Evolutionary conservation across 2,888 invertebrate species (phyloP), one percentile per base, ranked within the genome.

Genomic region (Pterostichus madidus): DNA sequence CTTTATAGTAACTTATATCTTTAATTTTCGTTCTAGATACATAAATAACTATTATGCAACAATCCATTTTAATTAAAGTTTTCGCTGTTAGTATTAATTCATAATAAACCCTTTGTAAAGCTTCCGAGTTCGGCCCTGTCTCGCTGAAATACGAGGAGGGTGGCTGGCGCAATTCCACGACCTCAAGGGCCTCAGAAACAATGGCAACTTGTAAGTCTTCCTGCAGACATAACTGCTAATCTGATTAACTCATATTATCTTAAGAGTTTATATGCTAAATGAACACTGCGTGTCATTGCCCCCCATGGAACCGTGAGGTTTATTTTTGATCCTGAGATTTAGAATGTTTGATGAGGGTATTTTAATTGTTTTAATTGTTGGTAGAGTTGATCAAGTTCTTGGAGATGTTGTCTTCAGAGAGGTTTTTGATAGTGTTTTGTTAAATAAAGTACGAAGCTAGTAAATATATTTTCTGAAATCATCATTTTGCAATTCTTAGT

Each of bases 191-290:
- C 64, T 31, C 11, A 35, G 75, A 32, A 75, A 75, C 75, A 75
- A 75, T 75, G 52, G 75, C 10, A 32, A 75, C 52, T 75, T 75
- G 75, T 75, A 75, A 75, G 75, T 52, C 75, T 75, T 75, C 75
- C 75, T 15, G 7, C 52, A 52, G 75, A 75, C 77, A 56, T 56
- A 35, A 44, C 39, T 35, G 7, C 39, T 77, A 56, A 77, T 77
- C 77, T 56, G 77, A 77, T 77, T 77, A 77, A 35, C 15, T 56
- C 24, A 39, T 39, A 77, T 77, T 77, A 77, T 77, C 56, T 59
- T 56, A 77, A 77, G 71, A 71, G 77, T 56, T 56, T 77, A 75
- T 75, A 56, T 77, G 77, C 53, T 15, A 39, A 77, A 77, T 77
- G 77, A 77, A 77, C 77, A 77, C 32, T 77, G 32, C 56, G 39